A percentile compares a stretch with the other conserved stretches of the same genome.
phyloP scores from a whole-genome alignment of 2,888 invertebrate genomes.

The Scaptomyza reducta region DNA sequence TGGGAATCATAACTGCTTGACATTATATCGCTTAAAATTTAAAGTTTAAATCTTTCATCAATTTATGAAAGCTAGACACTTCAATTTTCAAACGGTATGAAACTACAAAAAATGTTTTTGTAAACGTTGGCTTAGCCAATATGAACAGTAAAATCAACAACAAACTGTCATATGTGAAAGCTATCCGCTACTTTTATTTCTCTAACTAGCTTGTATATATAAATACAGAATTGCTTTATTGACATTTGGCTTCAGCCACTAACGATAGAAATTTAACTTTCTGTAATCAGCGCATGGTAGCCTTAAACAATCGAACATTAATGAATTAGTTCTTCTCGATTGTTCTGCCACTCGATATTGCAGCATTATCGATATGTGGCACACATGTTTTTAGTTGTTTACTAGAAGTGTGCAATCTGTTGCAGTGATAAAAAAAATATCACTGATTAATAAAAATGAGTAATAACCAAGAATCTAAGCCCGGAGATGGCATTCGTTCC shows the following conservation, averaged over 20 bases:
- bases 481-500: conserved; percentile 72
- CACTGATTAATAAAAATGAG: conserved; percentile 34
- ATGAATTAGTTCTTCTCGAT: neutral
- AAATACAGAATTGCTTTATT: too few relatives aligned
- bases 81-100: neutral
- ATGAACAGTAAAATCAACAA: neutral
- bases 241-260: too few relatives aligned
- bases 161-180: too few relatives aligned
- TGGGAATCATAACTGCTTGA: conserved; percentile 35
- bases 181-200: too few relatives aligned
- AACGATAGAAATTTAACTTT: too few relatives aligned
- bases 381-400: conserved; percentile 31
- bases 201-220: too few relatives aligned
- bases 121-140: neutral
- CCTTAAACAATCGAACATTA: too few relatives aligned
- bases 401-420: conserved; percentile 49
- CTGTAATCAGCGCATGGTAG: too few relatives aligned
- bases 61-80: neutral
- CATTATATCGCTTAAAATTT: neutral
- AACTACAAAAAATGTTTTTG: neutral
- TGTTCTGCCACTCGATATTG: neutral
- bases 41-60: neutral
- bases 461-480: conserved; percentile 46
- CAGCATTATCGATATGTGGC: conserved; percentile 16
- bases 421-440: neutral